A percentile compares a stretch with the other conserved stretches of the same genome.
Conservation (phyloP, 2,797 vertebrate species). For the Triplophysa yarkandensis region DNA sequence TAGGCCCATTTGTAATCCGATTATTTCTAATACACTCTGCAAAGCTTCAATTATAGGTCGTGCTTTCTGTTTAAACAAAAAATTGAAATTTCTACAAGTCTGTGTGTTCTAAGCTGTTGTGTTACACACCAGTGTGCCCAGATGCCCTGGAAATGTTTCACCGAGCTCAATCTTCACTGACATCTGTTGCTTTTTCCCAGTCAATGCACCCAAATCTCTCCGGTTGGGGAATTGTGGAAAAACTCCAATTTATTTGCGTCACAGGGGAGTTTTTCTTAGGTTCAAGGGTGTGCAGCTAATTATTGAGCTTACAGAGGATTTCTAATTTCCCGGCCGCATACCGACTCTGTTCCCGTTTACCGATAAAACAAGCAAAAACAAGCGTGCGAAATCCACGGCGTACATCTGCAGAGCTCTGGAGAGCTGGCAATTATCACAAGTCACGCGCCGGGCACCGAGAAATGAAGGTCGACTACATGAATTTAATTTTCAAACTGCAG, state of each 20-base stretch:
- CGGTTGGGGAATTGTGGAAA: constrained; percentile 35
- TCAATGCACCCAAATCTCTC: constrained; percentile 6
- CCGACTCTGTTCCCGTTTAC: constrained; percentile 18
- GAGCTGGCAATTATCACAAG: constrained; percentile 68
- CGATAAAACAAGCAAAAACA: constrained; percentile 44
- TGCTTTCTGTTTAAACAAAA: background rate
- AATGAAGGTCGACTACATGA: constrained; percentile 66
- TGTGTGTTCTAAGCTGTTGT: constrained; percentile 39
- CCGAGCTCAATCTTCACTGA: constrained; percentile 57
- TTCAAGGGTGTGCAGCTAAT: constrained; percentile 65
- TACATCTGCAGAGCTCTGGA: constrained; percentile 63
- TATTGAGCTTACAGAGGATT: constrained; percentile 54
- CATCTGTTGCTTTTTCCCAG: constrained; percentile 43
- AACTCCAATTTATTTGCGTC: constrained; percentile 53
- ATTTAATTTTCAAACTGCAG: constrained; percentile 41
- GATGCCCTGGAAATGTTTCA: constrained; percentile 45
- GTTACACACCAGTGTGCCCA: constrained; percentile 42
- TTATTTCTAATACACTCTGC: constrained; percentile 2
- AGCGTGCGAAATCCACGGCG: constrained; percentile 54
- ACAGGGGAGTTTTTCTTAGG: constrained; percentile 50
- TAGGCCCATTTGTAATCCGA: constrained; percentile 4
- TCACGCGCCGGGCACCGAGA: constrained; percentile 54
- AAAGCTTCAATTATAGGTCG: constrained; percentile 6
- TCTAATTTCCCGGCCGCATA: constrained; percentile 47
- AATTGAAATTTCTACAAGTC: background rate